These are phyloP conservation scores for Melanotaenia trifasciata DNA, from an alignment of 2,797 vertebrate species.

Conservation along the genomic window DNA sequence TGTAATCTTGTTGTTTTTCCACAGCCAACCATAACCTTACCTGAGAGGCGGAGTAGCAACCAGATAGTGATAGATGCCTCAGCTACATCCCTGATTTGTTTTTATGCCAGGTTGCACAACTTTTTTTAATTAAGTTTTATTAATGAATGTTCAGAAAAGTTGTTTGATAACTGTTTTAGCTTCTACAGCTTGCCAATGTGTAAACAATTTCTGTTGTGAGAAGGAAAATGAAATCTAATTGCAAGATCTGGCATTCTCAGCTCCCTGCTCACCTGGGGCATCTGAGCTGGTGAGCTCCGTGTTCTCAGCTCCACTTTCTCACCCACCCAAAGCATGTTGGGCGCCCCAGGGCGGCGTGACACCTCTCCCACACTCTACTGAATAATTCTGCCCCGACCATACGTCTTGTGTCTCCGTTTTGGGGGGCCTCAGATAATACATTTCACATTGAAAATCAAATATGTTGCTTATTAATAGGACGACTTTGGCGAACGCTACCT, in stretches of 20 bases:
- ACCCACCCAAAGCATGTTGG: conserved; percentile 78
- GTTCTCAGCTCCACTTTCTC: conserved; percentile 75
- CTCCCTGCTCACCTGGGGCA: conserved; percentile 63
- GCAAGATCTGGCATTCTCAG: conserved; percentile 59
- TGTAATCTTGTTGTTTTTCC: no score
- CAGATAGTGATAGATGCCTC: no score
- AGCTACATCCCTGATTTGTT: no score
- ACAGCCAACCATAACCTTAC: no score
- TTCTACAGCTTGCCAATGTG: conserved; percentile 11
- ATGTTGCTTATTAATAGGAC: conserved; percentile 87
- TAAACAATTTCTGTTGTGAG: conserved; percentile 61
- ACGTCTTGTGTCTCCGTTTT: conserved; percentile 58
- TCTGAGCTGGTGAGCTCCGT: conserved; percentile 59
- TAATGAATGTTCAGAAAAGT: neutral
- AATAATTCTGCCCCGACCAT: conserved; percentile 75
- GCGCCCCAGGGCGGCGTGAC: conserved; percentile 76
- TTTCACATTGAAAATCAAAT: conserved; percentile 83
- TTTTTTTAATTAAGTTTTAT: neutral
- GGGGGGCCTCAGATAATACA: conserved; percentile 63
- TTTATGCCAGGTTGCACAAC: no score
- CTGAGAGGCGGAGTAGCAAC: no score
- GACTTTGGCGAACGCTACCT: conserved; percentile 81
- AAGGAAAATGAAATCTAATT: conserved; percentile 60
- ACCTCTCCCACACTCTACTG: conserved; percentile 77
- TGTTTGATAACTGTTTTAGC: conserved; percentile 16